Percentiles rank a stretch among this genome's conserved stretches.
Evolutionary conservation across 2,888 invertebrate genomes (phyloP).

Genomic region (Halictus quadricinctus): DNA sequence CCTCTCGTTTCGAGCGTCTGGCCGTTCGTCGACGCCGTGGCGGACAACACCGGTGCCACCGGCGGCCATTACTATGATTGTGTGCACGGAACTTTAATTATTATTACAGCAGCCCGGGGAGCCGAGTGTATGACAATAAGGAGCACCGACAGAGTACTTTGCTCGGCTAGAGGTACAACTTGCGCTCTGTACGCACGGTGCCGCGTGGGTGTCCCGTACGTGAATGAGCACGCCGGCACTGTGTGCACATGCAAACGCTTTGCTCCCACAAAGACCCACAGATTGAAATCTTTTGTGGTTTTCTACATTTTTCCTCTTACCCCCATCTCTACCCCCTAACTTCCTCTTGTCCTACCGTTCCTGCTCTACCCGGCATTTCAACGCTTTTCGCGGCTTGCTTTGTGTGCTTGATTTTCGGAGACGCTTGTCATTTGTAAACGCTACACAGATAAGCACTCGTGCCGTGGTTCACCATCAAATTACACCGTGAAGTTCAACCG

Average conservation of each 20-base stretch:
- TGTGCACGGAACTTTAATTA: conserved; percentile 77
- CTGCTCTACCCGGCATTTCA: neutral
- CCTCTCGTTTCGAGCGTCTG: conserved; percentile 64
- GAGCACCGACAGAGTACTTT: conserved; percentile 51
- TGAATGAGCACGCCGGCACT: conserved; percentile 23
- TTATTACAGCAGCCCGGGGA: conserved; percentile 66
- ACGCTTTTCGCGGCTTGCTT: conserved; percentile 14
- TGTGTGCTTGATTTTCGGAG: conserved; percentile 12
- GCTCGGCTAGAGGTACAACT: conserved; percentile 49
- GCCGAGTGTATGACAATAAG: conserved; percentile 62
- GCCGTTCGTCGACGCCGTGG: conserved; percentile 61
- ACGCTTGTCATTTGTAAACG: conserved; percentile 1
- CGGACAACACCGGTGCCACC: conserved; percentile 50
- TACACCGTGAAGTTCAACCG: neutral
- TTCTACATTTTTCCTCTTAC: conserved; percentile 16
- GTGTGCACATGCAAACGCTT: conserved; percentile 30
- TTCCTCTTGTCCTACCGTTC: neutral
- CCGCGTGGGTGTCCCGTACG: conserved; percentile 25
- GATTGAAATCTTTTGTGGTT: conserved; percentile 52
- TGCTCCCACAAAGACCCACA: conserved; percentile 23
- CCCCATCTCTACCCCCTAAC: neutral
- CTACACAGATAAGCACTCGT: conserved; percentile 10
- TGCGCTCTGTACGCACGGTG: conserved; percentile 25
- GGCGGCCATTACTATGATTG: conserved; percentile 79
- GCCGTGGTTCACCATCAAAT: neutral